A percentile compares a stretch with the other conserved stretches of the same genome.
Evolutionary conservation across 2,797 vertebrate genomes (phyloP).

Genomic region (Leucoraja ocellata): DNA sequence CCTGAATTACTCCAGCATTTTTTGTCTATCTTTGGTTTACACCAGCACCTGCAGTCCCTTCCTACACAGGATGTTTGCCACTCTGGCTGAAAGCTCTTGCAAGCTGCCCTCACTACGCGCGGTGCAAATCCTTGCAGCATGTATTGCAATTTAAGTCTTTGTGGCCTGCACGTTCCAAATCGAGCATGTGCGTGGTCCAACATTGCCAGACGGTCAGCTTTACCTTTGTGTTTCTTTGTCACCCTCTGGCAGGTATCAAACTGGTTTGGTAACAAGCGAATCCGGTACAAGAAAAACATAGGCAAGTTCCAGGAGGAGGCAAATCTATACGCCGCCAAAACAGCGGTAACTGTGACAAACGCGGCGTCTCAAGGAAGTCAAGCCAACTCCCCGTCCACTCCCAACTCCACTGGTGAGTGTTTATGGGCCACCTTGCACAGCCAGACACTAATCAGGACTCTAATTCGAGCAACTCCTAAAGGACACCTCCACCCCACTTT

Average conservation of each 20-base stretch:
- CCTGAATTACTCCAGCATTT: too few relatives aligned
- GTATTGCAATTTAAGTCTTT: neutral
- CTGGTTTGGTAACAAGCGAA: constrained; percentile 64
- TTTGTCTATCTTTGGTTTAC: too few relatives aligned
- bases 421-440: constrained; percentile 36
- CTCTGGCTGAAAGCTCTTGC: too few relatives aligned
- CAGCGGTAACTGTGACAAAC: constrained; percentile 56
- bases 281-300: constrained; percentile 63
- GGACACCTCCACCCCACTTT: constrained; percentile 10
- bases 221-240: neutral
- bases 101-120: too few relatives aligned
- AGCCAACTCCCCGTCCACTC: constrained; percentile 59
- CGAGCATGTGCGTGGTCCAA: too few relatives aligned
- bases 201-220: neutral
- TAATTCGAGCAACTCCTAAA: constrained; percentile 24
- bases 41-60: too few relatives aligned
- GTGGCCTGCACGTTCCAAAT: neutral
- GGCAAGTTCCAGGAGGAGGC: constrained; percentile 63
- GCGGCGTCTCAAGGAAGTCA: constrained; percentile 53
- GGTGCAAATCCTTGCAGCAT: neutral
- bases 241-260: constrained; percentile 54
- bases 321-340: constrained; percentile 61
- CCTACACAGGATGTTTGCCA: neutral
- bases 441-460: constrained; percentile 22
- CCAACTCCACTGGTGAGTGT: constrained; percentile 56